These are phyloP conservation scores for Himantopus leucocephalus DNA, from an alignment of 2,113 vertebrate species.

Conservation along the genomic window DNA sequence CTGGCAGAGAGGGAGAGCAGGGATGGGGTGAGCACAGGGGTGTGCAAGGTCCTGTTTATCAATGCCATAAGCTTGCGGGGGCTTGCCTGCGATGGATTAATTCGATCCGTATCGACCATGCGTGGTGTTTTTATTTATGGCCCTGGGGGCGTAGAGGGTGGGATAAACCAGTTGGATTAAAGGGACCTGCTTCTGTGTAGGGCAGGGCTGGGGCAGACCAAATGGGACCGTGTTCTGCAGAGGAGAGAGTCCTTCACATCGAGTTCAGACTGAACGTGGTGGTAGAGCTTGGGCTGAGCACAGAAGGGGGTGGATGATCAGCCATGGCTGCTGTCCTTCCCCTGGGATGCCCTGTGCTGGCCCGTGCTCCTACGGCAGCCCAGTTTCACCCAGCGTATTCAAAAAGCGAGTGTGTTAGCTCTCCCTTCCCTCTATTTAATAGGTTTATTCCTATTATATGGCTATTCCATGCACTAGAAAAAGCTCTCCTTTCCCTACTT, in stretches of 20 bases:
- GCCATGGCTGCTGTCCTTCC: neutral
- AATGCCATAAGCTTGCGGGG: neutral
- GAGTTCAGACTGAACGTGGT: rapidly evolving
- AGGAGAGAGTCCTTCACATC: neutral
- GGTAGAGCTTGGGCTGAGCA: neutral
- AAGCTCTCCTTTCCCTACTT: neutral
- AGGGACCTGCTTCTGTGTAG: neutral
- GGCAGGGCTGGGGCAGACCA: neutral
- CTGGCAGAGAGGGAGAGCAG: neutral
- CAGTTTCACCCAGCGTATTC: neutral
- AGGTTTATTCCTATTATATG: no score
- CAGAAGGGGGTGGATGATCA: neutral
- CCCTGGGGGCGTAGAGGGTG: rapidly evolving
- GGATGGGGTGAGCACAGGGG: neutral
- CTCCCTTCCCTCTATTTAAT: no score
- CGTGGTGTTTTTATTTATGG: rapidly evolving
- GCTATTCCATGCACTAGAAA: neutral
- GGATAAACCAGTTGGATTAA: neutral
- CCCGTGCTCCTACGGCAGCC: neutral
- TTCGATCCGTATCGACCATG: rapidly evolving
- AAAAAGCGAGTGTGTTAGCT: neutral
- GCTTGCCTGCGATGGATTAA: neutral
- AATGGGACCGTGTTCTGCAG: rapidly evolving
- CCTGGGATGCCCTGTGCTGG: neutral
- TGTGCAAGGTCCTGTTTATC: neutral